These are phyloP conservation scores for Drosophila nigrodunni DNA, from an alignment of 1,140 invertebrate species.

Conservation along the genomic window DNA sequence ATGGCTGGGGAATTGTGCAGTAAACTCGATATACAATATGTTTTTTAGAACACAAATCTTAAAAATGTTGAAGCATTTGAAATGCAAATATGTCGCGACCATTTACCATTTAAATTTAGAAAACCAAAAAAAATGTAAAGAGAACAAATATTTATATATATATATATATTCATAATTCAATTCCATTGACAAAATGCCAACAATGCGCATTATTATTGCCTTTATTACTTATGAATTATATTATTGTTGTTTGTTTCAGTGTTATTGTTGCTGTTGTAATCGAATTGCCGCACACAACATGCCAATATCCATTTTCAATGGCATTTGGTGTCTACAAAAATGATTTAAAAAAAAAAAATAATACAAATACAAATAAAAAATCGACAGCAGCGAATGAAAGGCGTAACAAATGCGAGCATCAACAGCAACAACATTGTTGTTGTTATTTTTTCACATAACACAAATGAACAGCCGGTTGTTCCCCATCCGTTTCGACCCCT, in stretches of 20 bases:
- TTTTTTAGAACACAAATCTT: background rate
- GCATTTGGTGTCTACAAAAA: conserved; percentile 49
- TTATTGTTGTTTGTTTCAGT: conserved; percentile 23
- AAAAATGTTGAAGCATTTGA: background rate
- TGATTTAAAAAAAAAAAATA: conserved; percentile 16
- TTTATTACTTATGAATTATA: conserved; percentile 17
- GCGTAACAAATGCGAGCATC: conserved; percentile 28
- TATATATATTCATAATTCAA: conserved; percentile 23
- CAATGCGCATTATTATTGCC: conserved; percentile 34
- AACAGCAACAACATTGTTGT: conserved; percentile 31
- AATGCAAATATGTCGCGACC: conserved; percentile 10
- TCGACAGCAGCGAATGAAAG: conserved; percentile 19
- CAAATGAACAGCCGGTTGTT: conserved; percentile 35
- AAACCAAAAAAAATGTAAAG: background rate
- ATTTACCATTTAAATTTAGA: background rate
- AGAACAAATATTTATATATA: background rate
- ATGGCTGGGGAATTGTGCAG: background rate
- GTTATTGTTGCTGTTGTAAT: conserved; percentile 44
- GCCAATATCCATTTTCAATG: conserved; percentile 66
- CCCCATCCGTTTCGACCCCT: background rate
- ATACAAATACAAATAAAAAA: conserved; percentile 6
- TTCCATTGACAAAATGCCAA: conserved; percentile 34
- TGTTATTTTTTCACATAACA: conserved; percentile 51
- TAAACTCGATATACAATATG: background rate
- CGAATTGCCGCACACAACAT: conserved; percentile 60